A percentile compares a stretch with the other conserved stretches of the same genome.
Conservation (phyloP, 2,113 vertebrate genomes). For the Macquaria ambigua region DNA sequence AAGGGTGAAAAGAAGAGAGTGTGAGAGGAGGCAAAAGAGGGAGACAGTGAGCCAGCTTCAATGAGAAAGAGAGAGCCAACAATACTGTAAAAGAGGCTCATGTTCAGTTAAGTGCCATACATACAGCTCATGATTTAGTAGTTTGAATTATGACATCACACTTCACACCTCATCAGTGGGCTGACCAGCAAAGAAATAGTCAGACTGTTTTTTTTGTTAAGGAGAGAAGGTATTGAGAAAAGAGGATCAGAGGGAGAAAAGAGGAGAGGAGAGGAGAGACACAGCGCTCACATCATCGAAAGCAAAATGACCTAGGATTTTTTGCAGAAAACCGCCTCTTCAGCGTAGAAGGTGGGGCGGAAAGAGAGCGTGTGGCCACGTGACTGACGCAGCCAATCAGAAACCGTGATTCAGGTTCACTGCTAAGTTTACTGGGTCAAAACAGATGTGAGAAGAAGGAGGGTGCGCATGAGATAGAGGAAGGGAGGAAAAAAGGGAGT, state of each 20-base stretch:
- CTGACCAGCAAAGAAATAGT: not conserved
- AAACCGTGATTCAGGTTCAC: constrained; percentile 78
- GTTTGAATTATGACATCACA: not conserved
- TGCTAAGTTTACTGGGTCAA: constrained; percentile 80
- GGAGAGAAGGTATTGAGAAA: not conserved
- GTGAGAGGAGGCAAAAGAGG: constrained; percentile 22
- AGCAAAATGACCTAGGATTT: not conserved
- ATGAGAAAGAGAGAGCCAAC: not conserved
- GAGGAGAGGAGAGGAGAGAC: not conserved
- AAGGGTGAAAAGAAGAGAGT: not conserved
- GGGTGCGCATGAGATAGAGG: constrained; percentile 9
- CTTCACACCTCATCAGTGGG: constrained; percentile 3
- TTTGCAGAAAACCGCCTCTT: constrained; percentile 43
- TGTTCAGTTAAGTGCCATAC: not conserved
- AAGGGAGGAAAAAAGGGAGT: not conserved
- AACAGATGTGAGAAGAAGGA: constrained; percentile 55
- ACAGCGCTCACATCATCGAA: not conserved
- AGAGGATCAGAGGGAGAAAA: not conserved
- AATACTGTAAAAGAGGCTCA: not conserved
- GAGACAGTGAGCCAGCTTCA: constrained; percentile 22
- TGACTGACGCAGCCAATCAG: constrained; percentile 77
- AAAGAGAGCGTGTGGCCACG: constrained; percentile 17
- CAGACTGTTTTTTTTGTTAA: not conserved
- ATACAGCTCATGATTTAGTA: not conserved
- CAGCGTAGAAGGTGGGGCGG: constrained; percentile 2